Evolutionary conservation across 2,888 invertebrate genomes (phyloP).

Genomic region (Acanthosepion esculentum): DNA sequence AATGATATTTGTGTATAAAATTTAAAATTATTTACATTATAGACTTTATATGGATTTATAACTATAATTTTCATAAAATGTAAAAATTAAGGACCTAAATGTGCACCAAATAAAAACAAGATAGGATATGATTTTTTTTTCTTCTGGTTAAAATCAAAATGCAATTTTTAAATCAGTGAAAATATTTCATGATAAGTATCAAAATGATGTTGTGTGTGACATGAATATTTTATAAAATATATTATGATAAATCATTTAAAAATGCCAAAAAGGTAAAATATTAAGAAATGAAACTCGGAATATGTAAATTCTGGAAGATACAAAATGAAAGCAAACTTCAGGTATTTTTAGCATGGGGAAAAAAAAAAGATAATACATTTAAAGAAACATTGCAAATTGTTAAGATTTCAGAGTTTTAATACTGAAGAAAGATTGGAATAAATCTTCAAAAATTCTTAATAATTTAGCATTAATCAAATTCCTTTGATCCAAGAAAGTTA

Average conservation of each 20-base stretch:
- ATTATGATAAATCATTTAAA: not conserved
- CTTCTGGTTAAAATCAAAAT: no score
- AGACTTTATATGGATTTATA: no score
- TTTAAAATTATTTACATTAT: no score
- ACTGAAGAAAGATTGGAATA: not conserved
- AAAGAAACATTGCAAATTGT: not conserved
- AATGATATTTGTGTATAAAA: no score
- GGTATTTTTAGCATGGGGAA: not conserved
- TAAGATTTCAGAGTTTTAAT: not conserved
- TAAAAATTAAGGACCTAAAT: no score
- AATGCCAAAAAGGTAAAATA: not conserved
- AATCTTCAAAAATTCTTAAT: not conserved
- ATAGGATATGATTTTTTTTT: no score
- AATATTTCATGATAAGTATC: not conserved
- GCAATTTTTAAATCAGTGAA: not conserved
- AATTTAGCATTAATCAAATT: no score
- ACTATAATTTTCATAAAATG: no score
- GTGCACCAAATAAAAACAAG: no score
- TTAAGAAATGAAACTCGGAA: not conserved
- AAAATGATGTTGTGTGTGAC: not conserved
- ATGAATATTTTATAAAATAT: not conserved
- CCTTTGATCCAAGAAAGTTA: no score
- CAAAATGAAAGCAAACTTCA: not conserved
- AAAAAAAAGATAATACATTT: not conserved
- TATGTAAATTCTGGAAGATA: not conserved